Evolutionary conservation across 2,797 vertebrate species (phyloP).

Genomic region (Parotocinclus haroldoi): DNA sequence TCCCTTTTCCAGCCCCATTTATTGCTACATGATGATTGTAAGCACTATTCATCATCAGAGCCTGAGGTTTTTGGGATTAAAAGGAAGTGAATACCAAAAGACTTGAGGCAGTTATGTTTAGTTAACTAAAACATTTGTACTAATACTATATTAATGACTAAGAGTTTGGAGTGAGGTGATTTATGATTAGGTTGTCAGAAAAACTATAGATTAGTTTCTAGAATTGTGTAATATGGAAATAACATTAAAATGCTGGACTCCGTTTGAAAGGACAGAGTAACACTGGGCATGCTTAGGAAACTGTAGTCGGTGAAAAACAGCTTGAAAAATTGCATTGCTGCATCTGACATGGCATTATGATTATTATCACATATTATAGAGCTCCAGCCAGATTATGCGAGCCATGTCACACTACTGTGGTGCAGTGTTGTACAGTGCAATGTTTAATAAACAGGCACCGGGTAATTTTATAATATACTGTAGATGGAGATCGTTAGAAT

Average conservation of each 20-base stretch:
- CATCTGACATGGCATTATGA: constrained; percentile 57
- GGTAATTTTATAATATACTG: constrained; percentile 29
- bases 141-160: no score
- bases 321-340: constrained; percentile 54
- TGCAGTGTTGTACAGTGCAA: constrained; percentile 13
- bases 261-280: no score
- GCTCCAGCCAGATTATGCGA: constrained; percentile 51
- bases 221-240: constrained; percentile 22
- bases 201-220: no score
- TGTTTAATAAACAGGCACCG: constrained; percentile 35
- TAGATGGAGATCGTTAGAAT: constrained; percentile 21
- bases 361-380: constrained; percentile 64
- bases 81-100: no score
- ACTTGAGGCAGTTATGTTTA: no score
- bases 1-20: no score
- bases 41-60: no score
- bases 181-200: no score
- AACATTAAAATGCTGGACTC: constrained; percentile 2
- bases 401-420: constrained; percentile 31
- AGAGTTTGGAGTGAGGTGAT: no score
- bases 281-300: constrained; percentile 35
- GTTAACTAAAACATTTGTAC: no score
- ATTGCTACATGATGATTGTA: no score
- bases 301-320: constrained; percentile 42
- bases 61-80: no score